A percentile compares a stretch with the other conserved stretches of the same genome.
Conservation (phyloP, 2,113 vertebrate species). For the Phrynosoma blainvillii region DNA sequence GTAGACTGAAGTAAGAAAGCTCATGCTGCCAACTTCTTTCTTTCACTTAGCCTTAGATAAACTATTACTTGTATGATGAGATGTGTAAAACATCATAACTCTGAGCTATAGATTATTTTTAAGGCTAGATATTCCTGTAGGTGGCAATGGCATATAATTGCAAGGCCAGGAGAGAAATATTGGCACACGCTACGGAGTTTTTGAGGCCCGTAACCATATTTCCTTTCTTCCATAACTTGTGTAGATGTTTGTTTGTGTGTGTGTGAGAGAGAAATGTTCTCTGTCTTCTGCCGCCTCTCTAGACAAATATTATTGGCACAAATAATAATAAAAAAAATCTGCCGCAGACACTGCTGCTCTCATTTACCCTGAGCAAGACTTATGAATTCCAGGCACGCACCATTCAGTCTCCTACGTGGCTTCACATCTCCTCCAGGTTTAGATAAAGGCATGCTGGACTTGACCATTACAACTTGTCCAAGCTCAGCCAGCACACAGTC, state of each 20-base stretch:
- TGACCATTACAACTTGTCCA: background rate
- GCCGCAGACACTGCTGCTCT: too few species aligned
- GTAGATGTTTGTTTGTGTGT: background rate
- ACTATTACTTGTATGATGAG: background rate
- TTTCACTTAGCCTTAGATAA: too few species aligned
- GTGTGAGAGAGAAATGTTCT: background rate
- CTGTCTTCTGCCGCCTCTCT: background rate
- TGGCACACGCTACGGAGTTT: too few species aligned
- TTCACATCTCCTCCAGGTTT: background rate
- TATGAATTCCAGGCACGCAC: rapidly evolving
- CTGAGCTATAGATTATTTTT: background rate
- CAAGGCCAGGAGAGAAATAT: background rate
- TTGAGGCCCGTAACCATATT: background rate
- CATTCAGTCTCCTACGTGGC: background rate
- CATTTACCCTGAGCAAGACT: rapidly evolving
- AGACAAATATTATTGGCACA: too few species aligned
- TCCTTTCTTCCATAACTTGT: background rate
- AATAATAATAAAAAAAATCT: too few species aligned
- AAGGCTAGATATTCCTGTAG: background rate
- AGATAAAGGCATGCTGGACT: rapidly evolving
- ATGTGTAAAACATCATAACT: background rate
- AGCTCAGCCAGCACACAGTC: background rate
- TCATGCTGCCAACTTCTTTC: too few species aligned
- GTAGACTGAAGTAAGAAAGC: too few species aligned
- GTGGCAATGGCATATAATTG: background rate